Evolutionary conservation across 2,888 invertebrate species (phyloP).

Genomic region (Cephus runcator): DNA sequence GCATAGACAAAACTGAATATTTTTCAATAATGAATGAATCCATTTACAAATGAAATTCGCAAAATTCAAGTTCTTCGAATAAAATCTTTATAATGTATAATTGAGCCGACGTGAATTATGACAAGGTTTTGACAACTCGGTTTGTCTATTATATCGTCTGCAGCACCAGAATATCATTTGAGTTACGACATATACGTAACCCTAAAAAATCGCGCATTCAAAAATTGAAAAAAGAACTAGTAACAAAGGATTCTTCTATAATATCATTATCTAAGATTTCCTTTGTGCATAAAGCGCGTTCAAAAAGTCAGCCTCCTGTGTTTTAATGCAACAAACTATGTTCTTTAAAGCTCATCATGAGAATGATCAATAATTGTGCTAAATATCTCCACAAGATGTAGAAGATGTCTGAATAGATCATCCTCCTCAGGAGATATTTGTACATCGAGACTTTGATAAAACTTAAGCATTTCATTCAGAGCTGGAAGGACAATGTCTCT

Average conservation of each 20-base stretch:
- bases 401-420: conserved; percentile 33
- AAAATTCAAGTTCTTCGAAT: not conserved
- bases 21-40: not conserved
- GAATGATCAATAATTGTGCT: conserved; percentile 25
- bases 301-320: not conserved
- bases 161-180: not conserved
- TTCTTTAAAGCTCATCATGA: conserved; percentile 43
- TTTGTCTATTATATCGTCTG: not conserved
- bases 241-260: not conserved
- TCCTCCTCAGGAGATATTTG: conserved; percentile 31
- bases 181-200: not conserved
- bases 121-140: not conserved
- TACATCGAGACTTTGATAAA: conserved; percentile 33
- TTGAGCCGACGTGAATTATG: not conserved
- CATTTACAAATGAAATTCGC: not conserved
- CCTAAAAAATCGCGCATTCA: not conserved
- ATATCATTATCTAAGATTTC: not conserved
- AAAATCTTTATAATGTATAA: not conserved
- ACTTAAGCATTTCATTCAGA: conserved; percentile 36
- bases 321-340: not conserved
- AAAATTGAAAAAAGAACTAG: not conserved
- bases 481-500: conserved; percentile 33
- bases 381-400: conserved; percentile 33
- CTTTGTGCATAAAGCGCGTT: not conserved
- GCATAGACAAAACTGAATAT: not conserved